Conservation (phyloP, 2,113 vertebrate genomes). For the Clinocottus analis region DNA sequence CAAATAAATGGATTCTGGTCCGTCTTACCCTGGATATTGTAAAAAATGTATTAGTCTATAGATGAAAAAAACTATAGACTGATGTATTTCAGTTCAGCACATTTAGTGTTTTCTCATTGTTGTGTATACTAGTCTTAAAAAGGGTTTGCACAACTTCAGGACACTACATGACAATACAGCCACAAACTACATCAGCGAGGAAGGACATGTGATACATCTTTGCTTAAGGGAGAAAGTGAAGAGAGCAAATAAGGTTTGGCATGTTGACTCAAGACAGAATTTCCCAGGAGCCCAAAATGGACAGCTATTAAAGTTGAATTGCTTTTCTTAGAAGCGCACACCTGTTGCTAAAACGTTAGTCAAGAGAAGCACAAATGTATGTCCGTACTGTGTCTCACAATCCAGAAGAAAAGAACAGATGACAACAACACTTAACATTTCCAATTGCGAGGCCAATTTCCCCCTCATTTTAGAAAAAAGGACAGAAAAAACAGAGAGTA, state of each 20-base stretch:
- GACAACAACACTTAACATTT: conserved; percentile 64
- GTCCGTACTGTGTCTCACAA: background rate
- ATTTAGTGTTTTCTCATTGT: background rate
- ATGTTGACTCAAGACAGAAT: conserved; percentile 79
- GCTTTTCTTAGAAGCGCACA: conserved; percentile 49
- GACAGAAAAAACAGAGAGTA: conserved; percentile 51
- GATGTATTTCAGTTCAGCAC: too few relatives aligned
- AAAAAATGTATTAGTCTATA: background rate
- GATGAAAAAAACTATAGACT: too few relatives aligned
- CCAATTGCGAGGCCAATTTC: conserved; percentile 59
- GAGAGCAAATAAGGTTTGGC: conserved; percentile 79
- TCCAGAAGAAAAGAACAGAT: conserved; percentile 49
- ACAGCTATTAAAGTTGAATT: conserved; percentile 81
- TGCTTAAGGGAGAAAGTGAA: conserved; percentile 56
- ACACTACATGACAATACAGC: conserved; percentile 17
- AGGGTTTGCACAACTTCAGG: background rate
- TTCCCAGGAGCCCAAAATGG: conserved; percentile 72
- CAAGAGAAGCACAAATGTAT: background rate
- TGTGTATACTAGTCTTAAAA: background rate
- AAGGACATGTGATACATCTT: conserved; percentile 24
- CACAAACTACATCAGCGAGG: conserved; percentile 8
- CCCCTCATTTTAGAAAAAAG: conserved; percentile 45
- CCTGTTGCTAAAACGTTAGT: conserved; percentile 46
- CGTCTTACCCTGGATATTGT: conserved; percentile 16
- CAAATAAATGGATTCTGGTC: conserved; percentile 43